phyloP scores from a whole-genome alignment of 37 sponge, comb jelly and placozoan genomes.

The Aplysina aerophoba region DNA sequence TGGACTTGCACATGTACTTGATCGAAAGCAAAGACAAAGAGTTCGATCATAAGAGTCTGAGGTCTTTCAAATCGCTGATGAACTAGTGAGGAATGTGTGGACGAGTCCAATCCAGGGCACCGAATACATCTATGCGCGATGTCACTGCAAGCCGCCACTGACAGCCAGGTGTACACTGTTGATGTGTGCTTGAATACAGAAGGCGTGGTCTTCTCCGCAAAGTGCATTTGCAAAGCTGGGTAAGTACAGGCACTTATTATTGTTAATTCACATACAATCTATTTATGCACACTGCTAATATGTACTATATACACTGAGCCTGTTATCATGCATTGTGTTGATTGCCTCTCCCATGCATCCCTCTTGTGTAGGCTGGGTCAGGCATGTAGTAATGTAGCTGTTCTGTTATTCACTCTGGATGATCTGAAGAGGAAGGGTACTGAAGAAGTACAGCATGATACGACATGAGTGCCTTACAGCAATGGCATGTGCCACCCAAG shows the following conservation, averaged over 20 bases:
- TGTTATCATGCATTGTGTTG: no score
- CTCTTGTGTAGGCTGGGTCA: not conserved
- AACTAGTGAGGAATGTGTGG: not conserved
- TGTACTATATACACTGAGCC: no score
- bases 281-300: no score
- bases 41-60: not conserved
- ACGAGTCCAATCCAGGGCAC: not conserved
- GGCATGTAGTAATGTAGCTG: conserved; percentile 21
- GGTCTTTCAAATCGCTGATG: not conserved
- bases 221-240: no score
- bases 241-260: no score
- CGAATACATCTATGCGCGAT: not conserved
- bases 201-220: no score
- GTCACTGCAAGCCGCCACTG: not conserved
- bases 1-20: conserved; percentile 1
- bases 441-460: not conserved
- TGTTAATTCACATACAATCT: no score
- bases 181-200: no score
- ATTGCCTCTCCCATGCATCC: no score
- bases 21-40: conserved; percentile 23
- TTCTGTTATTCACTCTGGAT: not conserved
- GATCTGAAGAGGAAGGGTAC: not conserved
- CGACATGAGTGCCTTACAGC: not conserved
- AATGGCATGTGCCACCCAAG: conserved; percentile 12
- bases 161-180: no score